Conservation (phyloP, 2,888 invertebrate genomes). For the Agriotes lineatus region DNA sequence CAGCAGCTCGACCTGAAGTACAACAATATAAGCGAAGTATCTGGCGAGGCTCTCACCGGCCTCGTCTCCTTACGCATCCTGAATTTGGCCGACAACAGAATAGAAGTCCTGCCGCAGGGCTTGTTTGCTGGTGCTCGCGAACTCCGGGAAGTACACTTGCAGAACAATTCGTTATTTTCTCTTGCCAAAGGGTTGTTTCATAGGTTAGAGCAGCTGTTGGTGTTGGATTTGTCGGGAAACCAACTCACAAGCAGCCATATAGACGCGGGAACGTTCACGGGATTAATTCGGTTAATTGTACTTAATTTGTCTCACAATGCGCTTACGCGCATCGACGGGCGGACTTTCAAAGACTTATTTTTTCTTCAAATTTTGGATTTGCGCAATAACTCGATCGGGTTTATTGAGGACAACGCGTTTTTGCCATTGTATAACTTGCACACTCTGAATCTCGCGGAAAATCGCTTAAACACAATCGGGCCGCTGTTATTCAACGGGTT, state of each 20-base stretch:
- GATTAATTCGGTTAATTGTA: slow-evolving; percentile 86
- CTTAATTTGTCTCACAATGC: slow-evolving; percentile 89
- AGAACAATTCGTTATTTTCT: slow-evolving; percentile 87
- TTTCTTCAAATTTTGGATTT: slow-evolving; percentile 88
- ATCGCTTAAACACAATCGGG: slow-evolving; percentile 84
- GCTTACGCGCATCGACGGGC: slow-evolving; percentile 84
- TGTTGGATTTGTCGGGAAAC: slow-evolving; percentile 87
- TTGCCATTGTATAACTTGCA: slow-evolving; percentile 89
- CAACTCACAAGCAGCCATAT: slow-evolving; percentile 87
- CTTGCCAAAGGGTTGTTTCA: slow-evolving; percentile 87
- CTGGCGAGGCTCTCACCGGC: slow-evolving; percentile 83
- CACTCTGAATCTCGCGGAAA: slow-evolving; percentile 90
- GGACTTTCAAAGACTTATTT: slow-evolving; percentile 88
- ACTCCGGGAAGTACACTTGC: slow-evolving; percentile 84
- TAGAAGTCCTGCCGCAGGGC: slow-evolving; percentile 84
- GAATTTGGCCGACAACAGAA: slow-evolving; percentile 88
- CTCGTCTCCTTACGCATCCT: slow-evolving; percentile 83
- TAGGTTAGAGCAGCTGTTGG: slow-evolving; percentile 84
- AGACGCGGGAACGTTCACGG: slow-evolving; percentile 87
- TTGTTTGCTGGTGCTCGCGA: slow-evolving; percentile 86
- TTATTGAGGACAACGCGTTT: slow-evolving; percentile 90
- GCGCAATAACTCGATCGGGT: slow-evolving; percentile 89
- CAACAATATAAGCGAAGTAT: slow-evolving; percentile 85
- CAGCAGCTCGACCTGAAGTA: slow-evolving; percentile 85
- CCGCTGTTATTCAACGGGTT: slow-evolving; percentile 86